Evolutionary conservation across 92 coral and sea anemone species (phyloP).

Genomic region (Porites evermanni): DNA sequence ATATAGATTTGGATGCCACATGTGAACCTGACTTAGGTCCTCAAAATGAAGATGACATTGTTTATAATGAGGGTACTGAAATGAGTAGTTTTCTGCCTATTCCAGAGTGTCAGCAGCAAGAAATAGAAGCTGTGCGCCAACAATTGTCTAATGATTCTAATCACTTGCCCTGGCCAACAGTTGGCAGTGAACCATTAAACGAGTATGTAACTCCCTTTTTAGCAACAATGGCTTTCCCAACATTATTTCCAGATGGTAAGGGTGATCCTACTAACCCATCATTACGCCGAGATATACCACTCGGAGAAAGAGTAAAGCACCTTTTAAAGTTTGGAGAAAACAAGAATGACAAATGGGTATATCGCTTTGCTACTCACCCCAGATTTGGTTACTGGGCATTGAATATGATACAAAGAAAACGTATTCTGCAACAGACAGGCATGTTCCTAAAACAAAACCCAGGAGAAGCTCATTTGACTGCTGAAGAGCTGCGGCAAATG

Average conservation of each 20-base stretch:
- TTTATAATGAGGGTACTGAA: conserved; percentile 48
- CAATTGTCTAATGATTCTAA: conserved; percentile 31
- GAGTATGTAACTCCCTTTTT: conserved; percentile 68
- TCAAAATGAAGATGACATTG: conserved; percentile 53
- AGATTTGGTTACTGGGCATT: conserved; percentile 36
- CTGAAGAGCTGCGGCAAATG: conserved; percentile 67
- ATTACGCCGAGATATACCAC: too few species aligned
- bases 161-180: conserved; percentile 59
- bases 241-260: too few species aligned
- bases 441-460: background rate
- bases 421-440: conserved; percentile 68
- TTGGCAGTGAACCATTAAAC: conserved; percentile 45
- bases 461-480: conserved; percentile 19
- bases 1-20: conserved; percentile 22
- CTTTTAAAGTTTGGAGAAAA: conserved; percentile 69
- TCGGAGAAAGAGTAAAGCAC: conserved; percentile 42
- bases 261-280: too few species aligned
- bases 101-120: conserved; percentile 48
- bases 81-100: conserved; percentile 65
- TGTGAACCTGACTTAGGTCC: conserved; percentile 45
- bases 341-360: conserved; percentile 43
- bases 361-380: conserved; percentile 75
- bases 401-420: conserved; percentile 71
- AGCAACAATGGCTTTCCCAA: too few species aligned
- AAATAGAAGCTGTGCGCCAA: conserved; percentile 59